Base-by-base conservation (phyloP, 2,797 vertebrate species). In the Fringilla coelebs region DNA sequence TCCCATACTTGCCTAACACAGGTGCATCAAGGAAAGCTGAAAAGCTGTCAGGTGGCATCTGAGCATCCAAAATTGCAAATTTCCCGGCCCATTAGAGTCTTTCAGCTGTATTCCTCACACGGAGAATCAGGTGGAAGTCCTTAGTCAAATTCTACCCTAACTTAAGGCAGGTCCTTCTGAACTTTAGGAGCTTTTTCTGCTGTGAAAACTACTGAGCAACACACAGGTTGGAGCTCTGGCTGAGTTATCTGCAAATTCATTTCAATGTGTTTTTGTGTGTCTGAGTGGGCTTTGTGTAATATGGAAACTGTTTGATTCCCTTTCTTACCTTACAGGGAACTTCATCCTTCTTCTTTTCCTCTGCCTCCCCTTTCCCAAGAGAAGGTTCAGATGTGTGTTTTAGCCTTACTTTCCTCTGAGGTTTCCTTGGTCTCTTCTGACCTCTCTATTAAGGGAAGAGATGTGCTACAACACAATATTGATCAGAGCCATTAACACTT, bases 401-500 rank as follows among this genome's bases (percentile, higher is more conserved):
- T 16, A 62, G 68, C 13, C 28, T 85, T n/a, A 17, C 45, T 81
- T 83, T 13, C 26, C 21, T 71, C n/a, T 52, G 82, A 87, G 54
- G 7, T 70, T 88, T 78, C 26, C 28, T 63, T 20, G 11, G 28
- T 75, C 9, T 71, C 40, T 68, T 93, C 29, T 76, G 36, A 45
- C 19, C 32, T 41, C 19, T 68, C 52, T 79, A 21, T 46, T 51
- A 74, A 58, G 52, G 29, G 67, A 88, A 52, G 51, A n/a, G 51
- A 21, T 36, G n/a, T 79, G 51, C 52, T 22, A 41, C 14, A 78
- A 20, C n/a, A 31, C 21, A 10, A 25, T 34, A 79, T 41, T 17
- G 60, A 55, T 46, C 62, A 55, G 34, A 80, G 31, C 61, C 51
- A 70, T 96, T 95, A 93, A 90, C 81, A 36, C 85, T 80, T 89